Percentiles rank a stretch among this genome's conserved stretches.
Conservation (phyloP, 2,797 vertebrate genomes). For the Botia kubotai region DNA sequence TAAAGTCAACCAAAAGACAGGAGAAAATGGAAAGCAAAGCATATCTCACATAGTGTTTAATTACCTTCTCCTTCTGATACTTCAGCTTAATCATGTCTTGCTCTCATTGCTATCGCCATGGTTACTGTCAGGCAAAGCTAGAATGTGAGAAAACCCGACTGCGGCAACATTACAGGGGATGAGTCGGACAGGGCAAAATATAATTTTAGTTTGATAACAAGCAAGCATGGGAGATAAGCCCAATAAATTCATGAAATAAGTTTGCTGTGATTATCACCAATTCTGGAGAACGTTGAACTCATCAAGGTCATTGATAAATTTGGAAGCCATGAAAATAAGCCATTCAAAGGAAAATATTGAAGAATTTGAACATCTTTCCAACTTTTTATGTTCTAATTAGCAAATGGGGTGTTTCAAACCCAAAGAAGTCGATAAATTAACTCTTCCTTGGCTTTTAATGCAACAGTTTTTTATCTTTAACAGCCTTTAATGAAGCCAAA, state of each 20-base stretch:
- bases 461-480: neutral
- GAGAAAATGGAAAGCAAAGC: neutral
- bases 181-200: neutral
- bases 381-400: neutral
- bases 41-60: constrained; percentile 38
- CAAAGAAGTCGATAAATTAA: constrained; percentile 4
- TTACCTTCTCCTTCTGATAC: constrained; percentile 36
- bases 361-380: neutral
- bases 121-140: constrained; percentile 41
- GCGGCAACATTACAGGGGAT: neutral
- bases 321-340: neutral
- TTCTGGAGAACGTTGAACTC: neutral
- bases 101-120: constrained; percentile 42
- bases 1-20: constrained; percentile 30
- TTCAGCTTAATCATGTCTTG: constrained; percentile 42
- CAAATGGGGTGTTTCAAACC: neutral
- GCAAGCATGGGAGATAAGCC: neutral
- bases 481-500: constrained; percentile 4
- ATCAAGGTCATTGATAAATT: neutral
- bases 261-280: neutral
- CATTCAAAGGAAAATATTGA: neutral
- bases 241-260: neutral
- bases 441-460: neutral
- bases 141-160: constrained; percentile 6
- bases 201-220: neutral